Conservation (phyloP, 2,113 vertebrate genomes). For the Labrus mixtus region DNA sequence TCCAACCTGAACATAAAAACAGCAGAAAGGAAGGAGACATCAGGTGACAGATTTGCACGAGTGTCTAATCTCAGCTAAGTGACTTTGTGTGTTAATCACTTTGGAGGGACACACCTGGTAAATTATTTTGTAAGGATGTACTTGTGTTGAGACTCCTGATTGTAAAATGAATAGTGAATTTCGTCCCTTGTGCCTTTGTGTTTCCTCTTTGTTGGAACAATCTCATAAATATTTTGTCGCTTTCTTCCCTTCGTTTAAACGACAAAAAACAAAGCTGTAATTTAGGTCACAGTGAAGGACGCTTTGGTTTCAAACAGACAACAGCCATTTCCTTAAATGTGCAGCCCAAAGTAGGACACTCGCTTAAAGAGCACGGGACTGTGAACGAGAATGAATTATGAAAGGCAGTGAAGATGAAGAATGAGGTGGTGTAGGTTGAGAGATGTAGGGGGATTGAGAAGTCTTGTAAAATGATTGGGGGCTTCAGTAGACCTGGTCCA, state of each 20-base stretch:
- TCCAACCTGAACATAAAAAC: neutral
- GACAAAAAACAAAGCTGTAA: constrained; percentile 11
- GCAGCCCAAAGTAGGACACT: too few relatives aligned
- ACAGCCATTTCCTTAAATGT: constrained; percentile 11
- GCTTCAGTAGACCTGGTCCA: too few relatives aligned
- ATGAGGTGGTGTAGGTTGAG: too few relatives aligned
- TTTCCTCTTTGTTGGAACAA: neutral
- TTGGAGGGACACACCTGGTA: constrained; percentile 4
- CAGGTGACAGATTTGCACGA: neutral
- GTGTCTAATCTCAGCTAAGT: constrained; percentile 25
- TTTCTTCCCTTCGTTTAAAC: constrained; percentile 3
- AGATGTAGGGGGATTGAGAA: too few relatives aligned
- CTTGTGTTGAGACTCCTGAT: neutral
- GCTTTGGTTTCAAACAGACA: neutral
- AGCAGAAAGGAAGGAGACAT: too few relatives aligned
- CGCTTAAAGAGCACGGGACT: too few relatives aligned
- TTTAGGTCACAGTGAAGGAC: neutral
- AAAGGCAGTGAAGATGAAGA: too few relatives aligned
- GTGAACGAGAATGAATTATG: too few relatives aligned
- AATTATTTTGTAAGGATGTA: constrained; percentile 20
- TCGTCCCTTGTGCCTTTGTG: neutral
- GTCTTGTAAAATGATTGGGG: too few relatives aligned
- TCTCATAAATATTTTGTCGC: constrained; percentile 27
- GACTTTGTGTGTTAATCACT: constrained; percentile 17
- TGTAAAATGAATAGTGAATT: constrained; percentile 9